Evolutionary conservation across 2,797 vertebrate genomes (phyloP), one percentile per base, ranked within the genome.

Genomic region (Diplodus puntazzo): DNA sequence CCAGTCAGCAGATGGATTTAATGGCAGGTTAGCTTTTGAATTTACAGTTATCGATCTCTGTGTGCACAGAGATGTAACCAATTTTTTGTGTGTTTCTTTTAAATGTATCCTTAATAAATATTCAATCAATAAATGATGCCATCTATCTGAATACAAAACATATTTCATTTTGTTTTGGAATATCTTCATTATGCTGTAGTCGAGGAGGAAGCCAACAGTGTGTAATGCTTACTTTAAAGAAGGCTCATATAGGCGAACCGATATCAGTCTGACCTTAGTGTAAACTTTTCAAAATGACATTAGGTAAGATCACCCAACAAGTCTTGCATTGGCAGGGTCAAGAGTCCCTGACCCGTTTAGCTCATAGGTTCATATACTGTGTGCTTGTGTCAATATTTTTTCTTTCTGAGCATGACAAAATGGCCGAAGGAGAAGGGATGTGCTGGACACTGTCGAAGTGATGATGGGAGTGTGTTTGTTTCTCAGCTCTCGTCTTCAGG

Each of bases 401-500:
- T 68, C 49, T 73, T 57, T 81, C 72, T 4, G 59, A 75, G 64
- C 64, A 8, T 42, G 54, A 53, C 4, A n/a, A 66, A 67, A 27
- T 16, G 74, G 54, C 53, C 42, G 11, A 11, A 61, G 27, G 34
- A 61, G 42, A 62, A 45, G 67, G 59, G 62, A 18, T 49, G 75
- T 52, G 69, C 79, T 7, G 53, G 59, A 68, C 53, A 7, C 63
- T 13, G 45, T 25, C 2, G 62, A 73, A 73, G 64, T 16, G 80
- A 64, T 2, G 30, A 73, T 23, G 45, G 77, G 39, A 42, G 59
- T 0, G 53, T 6, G n/a, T 27, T 65, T 43, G 61, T 66, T 65
- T 61, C 91, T 92, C 91, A 93, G 89, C 90, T 92, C 74, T 92
- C 91, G 17, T 92, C 97, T 0, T 99, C 98, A 0, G 96, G 95